Conservation (phyloP, 2,113 vertebrate species). For the Heptranchias perlo region DNA sequence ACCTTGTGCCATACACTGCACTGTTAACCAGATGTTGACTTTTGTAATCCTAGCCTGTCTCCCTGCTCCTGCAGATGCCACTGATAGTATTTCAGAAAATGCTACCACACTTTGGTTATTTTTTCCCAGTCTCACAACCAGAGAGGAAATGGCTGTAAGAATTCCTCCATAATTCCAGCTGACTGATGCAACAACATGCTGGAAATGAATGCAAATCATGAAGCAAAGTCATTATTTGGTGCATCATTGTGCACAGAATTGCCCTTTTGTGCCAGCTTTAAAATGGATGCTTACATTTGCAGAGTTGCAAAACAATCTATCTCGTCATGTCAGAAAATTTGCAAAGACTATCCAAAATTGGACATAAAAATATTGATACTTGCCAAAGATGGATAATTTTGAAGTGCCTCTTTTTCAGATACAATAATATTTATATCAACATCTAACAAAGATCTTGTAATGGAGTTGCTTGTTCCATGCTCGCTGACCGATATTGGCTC, state of each 20-base stretch:
- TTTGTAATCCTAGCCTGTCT: background rate
- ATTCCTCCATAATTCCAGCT: background rate
- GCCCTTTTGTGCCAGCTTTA: background rate
- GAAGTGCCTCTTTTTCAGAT: background rate
- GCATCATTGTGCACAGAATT: background rate
- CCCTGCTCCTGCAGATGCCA: background rate
- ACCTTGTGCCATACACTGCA: background rate
- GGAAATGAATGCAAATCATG: background rate
- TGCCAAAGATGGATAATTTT: background rate
- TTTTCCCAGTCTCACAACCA: background rate
- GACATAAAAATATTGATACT: background rate
- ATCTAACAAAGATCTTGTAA: background rate
- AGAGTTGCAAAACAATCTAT: background rate
- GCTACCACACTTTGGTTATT: background rate
- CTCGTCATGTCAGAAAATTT: background rate
- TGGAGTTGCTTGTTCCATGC: too few species aligned
- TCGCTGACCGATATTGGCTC: too few species aligned
- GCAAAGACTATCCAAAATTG: background rate
- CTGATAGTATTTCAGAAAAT: background rate
- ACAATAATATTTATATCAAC: background rate
- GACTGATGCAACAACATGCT: background rate
- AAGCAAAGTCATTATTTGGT: background rate
- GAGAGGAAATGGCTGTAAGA: background rate
- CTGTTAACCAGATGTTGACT: background rate
- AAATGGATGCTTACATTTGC: too few species aligned